Evolutionary conservation across 2,113 vertebrate species (phyloP).

Genomic region (Hemicordylus capensis): DNA sequence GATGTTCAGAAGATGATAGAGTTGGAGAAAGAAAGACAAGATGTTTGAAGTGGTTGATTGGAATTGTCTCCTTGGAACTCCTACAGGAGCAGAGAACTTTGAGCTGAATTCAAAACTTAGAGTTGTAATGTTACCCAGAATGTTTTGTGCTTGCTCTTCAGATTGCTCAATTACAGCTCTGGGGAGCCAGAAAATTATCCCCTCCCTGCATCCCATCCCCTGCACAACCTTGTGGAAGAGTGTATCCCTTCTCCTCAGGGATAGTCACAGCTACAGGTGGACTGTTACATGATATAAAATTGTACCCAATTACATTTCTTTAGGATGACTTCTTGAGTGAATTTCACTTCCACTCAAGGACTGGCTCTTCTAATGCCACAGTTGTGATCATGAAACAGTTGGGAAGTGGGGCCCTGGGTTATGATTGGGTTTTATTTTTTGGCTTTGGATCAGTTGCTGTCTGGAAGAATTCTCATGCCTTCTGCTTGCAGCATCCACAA

Average conservation of each 20-base stretch:
- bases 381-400: background rate
- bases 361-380: background rate
- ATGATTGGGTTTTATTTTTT: background rate
- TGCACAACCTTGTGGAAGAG: no score
- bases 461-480: background rate
- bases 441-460: background rate
- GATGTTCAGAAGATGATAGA: conserved; percentile 1
- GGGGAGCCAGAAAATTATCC: background rate
- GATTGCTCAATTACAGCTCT: no score
- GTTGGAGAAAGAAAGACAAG: background rate
- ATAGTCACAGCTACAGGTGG: background rate
- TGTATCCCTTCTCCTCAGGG: no score
- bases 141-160: background rate
- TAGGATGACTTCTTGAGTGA: background rate
- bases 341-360: background rate
- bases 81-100: background rate
- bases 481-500: background rate
- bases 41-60: background rate
- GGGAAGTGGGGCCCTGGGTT: background rate
- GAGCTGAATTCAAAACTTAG: background rate
- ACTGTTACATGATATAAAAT: background rate
- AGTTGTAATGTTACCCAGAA: background rate
- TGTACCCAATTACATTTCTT: background rate
- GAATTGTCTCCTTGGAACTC: background rate
- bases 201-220: no score